A percentile compares a stretch with the other conserved stretches of the same genome.
Conservation (phyloP, 2,888 invertebrate genomes). For the Malthinus seriepunctatus region DNA sequence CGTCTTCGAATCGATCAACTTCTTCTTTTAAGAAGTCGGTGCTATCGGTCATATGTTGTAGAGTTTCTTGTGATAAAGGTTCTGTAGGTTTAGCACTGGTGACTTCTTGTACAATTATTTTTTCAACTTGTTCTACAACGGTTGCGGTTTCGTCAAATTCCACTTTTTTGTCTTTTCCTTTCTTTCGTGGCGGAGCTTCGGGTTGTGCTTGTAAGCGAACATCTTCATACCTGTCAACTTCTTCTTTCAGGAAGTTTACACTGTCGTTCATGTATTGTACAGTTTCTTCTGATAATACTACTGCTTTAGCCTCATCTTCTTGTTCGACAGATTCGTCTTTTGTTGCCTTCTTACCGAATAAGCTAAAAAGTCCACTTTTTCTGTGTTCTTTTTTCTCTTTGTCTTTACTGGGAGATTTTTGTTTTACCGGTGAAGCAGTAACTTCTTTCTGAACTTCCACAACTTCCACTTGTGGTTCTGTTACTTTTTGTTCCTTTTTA, state of each 20-base stretch:
- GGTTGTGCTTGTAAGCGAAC: conserved; percentile 1
- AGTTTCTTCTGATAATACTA: conserved; percentile 10
- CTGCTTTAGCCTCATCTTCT: not conserved
- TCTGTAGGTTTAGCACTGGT: conserved; percentile 11
- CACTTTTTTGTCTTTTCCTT: conserved; percentile 15
- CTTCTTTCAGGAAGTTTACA: conserved; percentile 14
- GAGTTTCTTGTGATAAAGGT: conserved; percentile 12
- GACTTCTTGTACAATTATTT: conserved; percentile 6
- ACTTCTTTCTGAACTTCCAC: not conserved
- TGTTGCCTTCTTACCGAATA: conserved; percentile 38
- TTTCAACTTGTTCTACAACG: not conserved
- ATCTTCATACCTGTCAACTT: conserved; percentile 17
- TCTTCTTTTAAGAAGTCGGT: conserved; percentile 30
- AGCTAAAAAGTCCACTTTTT: conserved; percentile 37
- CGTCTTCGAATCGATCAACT: conserved; percentile 32
- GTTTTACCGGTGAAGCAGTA: not conserved
- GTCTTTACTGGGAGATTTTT: conserved; percentile 9
- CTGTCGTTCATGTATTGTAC: conserved; percentile 10
- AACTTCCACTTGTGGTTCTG: not conserved
- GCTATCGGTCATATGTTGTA: conserved; percentile 14
- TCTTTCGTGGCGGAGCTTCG: conserved; percentile 13
- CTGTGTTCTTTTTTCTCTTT: conserved; percentile 29
- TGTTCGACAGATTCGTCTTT: conserved; percentile 19
- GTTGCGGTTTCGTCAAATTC: not conserved
- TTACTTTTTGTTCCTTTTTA: not conserved